These are phyloP conservation scores for Leuciscus idus DNA, from an alignment of 2,113 vertebrate species.

Conservation along the genomic window DNA sequence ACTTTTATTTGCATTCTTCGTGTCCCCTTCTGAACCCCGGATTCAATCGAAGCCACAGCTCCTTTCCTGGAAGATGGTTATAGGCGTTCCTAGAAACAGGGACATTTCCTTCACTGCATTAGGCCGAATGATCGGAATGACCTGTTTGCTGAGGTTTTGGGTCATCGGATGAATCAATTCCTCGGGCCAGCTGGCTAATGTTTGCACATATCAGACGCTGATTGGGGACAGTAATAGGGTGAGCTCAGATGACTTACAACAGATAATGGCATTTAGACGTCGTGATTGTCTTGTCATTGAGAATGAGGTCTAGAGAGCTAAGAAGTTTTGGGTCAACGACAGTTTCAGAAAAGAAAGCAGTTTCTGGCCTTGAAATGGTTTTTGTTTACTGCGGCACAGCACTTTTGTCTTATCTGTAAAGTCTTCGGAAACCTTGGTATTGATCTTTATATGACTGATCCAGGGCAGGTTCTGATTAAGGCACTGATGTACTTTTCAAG, in stretches of 20 bases:
- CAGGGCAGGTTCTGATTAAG: no score
- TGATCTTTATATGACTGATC: background rate
- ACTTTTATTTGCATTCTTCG: slow-evolving; percentile 8
- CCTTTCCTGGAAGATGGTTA: slow-evolving; percentile 72
- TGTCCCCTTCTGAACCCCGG: slow-evolving; percentile 49
- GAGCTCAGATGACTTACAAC: slow-evolving; percentile 72
- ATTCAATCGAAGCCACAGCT: slow-evolving; percentile 53
- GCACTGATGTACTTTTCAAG: no score
- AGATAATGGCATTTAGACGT: slow-evolving; percentile 74
- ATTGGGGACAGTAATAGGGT: slow-evolving; percentile 74
- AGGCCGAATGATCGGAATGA: slow-evolving; percentile 41
- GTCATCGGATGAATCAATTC: slow-evolving; percentile 75
- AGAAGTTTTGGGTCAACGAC: background rate
- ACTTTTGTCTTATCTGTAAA: background rate
- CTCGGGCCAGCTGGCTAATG: slow-evolving; percentile 74
- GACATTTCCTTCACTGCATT: slow-evolving; percentile 60
- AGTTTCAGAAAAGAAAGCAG: background rate
- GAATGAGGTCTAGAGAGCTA: slow-evolving; percentile 52
- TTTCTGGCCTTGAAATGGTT: background rate
- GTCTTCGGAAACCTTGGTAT: background rate
- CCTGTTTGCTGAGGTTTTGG: slow-evolving; percentile 61
- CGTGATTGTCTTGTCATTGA: slow-evolving; percentile 72
- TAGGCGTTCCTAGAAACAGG: slow-evolving; percentile 71
- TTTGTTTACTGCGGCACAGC: background rate
- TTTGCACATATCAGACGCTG: slow-evolving; percentile 72